A percentile compares a stretch with the other conserved stretches of the same genome.
Evolutionary conservation across 2,113 vertebrate species (phyloP).

Genomic region (Paramisgurnus dabryanus): DNA sequence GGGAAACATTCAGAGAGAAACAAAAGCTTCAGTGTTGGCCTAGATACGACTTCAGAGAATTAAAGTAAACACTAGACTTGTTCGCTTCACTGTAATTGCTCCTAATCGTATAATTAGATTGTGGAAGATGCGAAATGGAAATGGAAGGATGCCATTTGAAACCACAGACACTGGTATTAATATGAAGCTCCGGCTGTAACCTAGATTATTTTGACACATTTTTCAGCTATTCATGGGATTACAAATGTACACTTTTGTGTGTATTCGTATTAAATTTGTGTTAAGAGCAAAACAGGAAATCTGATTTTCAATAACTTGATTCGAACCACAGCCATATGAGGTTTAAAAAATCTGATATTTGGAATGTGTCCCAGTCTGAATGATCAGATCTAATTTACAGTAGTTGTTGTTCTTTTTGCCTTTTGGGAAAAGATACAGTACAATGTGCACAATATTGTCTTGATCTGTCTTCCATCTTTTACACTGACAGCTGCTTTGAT

Average conservation of each 20-base stretch:
- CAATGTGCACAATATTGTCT: background rate
- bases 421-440: no score
- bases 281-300: no score
- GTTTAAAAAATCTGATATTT: no score
- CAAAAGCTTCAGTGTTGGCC: background rate
- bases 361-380: no score
- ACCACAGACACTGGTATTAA: background rate
- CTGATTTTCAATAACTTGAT: no score
- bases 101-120: no score
- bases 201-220: background rate
- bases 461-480: no score
- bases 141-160: background rate
- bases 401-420: no score
- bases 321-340: no score
- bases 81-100: background rate
- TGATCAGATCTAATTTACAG: no score
- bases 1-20: background rate
- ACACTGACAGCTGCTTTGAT: no score
- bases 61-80: background rate
- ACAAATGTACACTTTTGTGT: background rate
- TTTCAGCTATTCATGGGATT: background rate
- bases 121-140: background rate
- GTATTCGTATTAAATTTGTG: no score
- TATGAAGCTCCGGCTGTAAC: background rate
- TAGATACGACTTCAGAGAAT: conserved; percentile 8